Conservation (phyloP, 1,140 invertebrate genomes). For the Portunus trituberculatus region DNA sequence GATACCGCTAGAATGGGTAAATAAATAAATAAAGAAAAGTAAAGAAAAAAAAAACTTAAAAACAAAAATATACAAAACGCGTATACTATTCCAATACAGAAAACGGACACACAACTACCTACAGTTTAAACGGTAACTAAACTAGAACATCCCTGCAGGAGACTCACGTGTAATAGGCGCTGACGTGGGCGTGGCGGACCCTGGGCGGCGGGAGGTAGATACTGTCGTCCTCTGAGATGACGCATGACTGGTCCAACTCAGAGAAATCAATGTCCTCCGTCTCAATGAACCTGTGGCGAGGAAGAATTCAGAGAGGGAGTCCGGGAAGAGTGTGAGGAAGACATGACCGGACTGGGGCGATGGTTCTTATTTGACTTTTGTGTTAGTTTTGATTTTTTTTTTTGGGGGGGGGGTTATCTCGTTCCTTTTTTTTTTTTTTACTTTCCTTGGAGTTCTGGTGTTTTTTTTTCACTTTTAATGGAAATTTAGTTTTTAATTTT, state of each 20-base stretch:
- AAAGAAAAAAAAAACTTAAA: background rate
- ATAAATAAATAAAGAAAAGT: too few species aligned
- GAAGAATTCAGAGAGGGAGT: background rate
- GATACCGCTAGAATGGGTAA: too few species aligned
- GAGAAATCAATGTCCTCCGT: conserved; percentile 75
- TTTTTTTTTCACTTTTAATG: too few species aligned
- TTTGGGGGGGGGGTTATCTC: too few species aligned
- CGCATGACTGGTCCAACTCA: conserved; percentile 68
- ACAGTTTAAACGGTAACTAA: too few species aligned
- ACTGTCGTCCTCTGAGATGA: conserved; percentile 72
- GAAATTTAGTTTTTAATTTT: too few species aligned
- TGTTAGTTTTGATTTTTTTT: too few species aligned
- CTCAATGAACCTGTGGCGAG: conserved; percentile 75
- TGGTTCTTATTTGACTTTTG: too few species aligned
- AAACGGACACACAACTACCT: background rate
- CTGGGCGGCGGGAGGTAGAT: conserved; percentile 76
- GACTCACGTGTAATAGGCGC: conserved; percentile 72
- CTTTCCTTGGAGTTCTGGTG: too few species aligned
- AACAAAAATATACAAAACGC: background rate
- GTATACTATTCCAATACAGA: background rate
- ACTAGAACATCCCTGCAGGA: background rate
- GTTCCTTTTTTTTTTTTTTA: too few species aligned
- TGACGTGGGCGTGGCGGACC: conserved; percentile 68
- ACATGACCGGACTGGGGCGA: too few species aligned
- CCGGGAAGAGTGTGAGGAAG: background rate